Evolutionary conservation across 2,797 vertebrate genomes (phyloP).

Genomic region (Pangasius krempfi): DNA sequence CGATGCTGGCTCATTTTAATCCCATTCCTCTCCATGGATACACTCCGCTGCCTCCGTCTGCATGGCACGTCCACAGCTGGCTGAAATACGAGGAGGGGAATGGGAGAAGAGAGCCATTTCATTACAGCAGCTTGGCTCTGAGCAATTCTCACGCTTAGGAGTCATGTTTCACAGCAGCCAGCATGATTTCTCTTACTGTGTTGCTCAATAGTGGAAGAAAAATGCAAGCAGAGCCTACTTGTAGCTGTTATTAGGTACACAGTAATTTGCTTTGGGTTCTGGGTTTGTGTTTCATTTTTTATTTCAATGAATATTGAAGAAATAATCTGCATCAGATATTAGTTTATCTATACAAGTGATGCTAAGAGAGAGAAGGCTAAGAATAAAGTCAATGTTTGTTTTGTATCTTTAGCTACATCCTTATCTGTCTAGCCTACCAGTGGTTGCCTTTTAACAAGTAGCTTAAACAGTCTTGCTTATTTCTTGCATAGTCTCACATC

Average conservation of each 20-base stretch:
- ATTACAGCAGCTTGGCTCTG: slow-evolving; percentile 40
- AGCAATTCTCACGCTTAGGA: slow-evolving; percentile 27
- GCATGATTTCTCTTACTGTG: slow-evolving; percentile 39
- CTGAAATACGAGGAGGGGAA: slow-evolving; percentile 43
- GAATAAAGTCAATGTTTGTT: slow-evolving; percentile 6
- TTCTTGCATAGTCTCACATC: background rate
- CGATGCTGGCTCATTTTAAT: slow-evolving; percentile 49
- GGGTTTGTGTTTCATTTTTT: slow-evolving; percentile 1
- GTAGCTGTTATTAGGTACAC: background rate
- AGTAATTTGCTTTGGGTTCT: slow-evolving; percentile 1
- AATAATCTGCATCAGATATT: slow-evolving; percentile 21
- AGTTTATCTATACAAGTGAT: background rate
- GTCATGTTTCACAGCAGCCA: slow-evolving; percentile 46
- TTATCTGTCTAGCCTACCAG: background rate
- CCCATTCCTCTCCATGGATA: slow-evolving; percentile 49
- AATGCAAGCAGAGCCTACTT: slow-evolving; percentile 28
- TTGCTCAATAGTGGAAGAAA: slow-evolving; percentile 47
- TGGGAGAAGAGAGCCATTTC: slow-evolving; percentile 37
- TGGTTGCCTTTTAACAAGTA: background rate
- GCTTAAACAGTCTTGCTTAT: background rate
- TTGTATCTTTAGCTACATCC: background rate
- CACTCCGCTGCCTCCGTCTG: slow-evolving; percentile 46
- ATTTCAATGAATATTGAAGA: slow-evolving; percentile 1
- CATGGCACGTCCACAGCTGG: slow-evolving; percentile 34
- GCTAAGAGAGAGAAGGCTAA: slow-evolving; percentile 25